Evolutionary conservation across 1,140 invertebrate genomes (phyloP).

Genomic region (Brachionus manjavacas): DNA sequence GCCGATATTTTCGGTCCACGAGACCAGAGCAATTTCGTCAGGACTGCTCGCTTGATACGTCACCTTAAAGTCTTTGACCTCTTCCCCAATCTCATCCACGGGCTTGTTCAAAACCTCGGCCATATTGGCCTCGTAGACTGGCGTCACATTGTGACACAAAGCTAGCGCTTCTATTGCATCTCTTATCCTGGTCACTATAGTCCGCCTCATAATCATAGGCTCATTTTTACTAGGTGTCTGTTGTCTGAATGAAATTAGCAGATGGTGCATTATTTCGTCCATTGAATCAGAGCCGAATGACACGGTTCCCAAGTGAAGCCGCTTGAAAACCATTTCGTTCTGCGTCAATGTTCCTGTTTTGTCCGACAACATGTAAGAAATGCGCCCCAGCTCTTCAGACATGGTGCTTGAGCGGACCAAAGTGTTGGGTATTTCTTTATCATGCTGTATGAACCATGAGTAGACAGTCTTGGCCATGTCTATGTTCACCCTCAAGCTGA

Average conservation of each 20-base stretch:
- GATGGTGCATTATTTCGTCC: conserved; percentile 64
- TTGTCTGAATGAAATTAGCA: conserved; percentile 48
- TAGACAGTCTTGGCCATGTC: conserved; percentile 98
- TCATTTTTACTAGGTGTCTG: conserved; percentile 43
- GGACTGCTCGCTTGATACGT: conserved; percentile 86
- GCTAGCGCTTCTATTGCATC: conserved; percentile 89
- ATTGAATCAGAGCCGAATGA: conserved; percentile 72
- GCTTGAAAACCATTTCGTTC: conserved; percentile 96
- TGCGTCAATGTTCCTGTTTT: conserved; percentile 98
- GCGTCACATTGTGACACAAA: conserved; percentile 97
- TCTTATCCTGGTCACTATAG: conserved; percentile 72
- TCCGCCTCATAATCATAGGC: conserved; percentile 55
- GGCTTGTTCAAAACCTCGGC: background rate
- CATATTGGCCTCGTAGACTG: conserved; percentile 71
- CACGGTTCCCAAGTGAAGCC: conserved; percentile 81
- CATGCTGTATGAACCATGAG: conserved; percentile 89
- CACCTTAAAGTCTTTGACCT: conserved; percentile 46
- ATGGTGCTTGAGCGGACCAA: conserved; percentile 98
- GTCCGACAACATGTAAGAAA: conserved; percentile 89
- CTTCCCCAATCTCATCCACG: conserved; percentile 7
- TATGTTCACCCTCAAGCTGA: conserved; percentile 91
- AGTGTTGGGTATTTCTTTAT: conserved; percentile 83
- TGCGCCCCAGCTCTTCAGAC: conserved; percentile 92
- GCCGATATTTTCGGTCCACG: conserved; percentile 69
- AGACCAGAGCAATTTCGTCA: conserved; percentile 84